A percentile compares a stretch with the other conserved stretches of the same genome.
Evolutionary conservation across 2,797 vertebrate species (phyloP).

Genomic region (Pseudomugil tenellus): DNA sequence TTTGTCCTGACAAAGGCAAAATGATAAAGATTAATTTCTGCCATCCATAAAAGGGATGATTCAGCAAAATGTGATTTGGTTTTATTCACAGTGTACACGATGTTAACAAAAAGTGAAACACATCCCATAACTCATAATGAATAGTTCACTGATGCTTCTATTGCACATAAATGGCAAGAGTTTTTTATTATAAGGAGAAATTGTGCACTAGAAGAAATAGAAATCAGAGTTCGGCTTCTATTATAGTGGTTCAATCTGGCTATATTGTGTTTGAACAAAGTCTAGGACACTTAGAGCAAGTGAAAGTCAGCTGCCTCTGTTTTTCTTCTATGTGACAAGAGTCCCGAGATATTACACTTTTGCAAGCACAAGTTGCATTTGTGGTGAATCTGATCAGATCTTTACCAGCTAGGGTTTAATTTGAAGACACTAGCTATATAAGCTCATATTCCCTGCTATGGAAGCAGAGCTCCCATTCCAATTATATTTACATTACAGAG

Average conservation of each 20-base stretch:
- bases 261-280: conserved; percentile 3
- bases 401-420: conserved; percentile 60
- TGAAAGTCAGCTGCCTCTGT: conserved; percentile 9
- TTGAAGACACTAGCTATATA: conserved; percentile 55
- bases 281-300: conserved; percentile 21
- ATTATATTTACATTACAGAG: conserved; percentile 76
- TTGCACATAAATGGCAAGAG: not conserved
- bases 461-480: conserved; percentile 64
- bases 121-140: not conserved
- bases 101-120: not conserved
- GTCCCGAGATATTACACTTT: conserved; percentile 27
- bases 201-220: conserved; percentile 4
- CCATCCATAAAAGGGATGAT: not conserved
- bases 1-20: conserved; percentile 12
- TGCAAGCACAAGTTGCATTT: conserved; percentile 22
- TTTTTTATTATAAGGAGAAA: not conserved
- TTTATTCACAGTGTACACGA: not conserved
- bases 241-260: conserved; percentile 7
- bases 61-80: not conserved
- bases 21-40: not conserved
- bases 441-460: conserved; percentile 57
- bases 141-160: not conserved
- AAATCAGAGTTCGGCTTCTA: not conserved
- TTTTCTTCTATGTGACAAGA: conserved; percentile 10
- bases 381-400: conserved; percentile 43